A percentile compares a stretch with the other conserved stretches of the same genome.
Evolutionary conservation across 2,888 invertebrate species (phyloP).

Genomic region (Cephus sareptanus): DNA sequence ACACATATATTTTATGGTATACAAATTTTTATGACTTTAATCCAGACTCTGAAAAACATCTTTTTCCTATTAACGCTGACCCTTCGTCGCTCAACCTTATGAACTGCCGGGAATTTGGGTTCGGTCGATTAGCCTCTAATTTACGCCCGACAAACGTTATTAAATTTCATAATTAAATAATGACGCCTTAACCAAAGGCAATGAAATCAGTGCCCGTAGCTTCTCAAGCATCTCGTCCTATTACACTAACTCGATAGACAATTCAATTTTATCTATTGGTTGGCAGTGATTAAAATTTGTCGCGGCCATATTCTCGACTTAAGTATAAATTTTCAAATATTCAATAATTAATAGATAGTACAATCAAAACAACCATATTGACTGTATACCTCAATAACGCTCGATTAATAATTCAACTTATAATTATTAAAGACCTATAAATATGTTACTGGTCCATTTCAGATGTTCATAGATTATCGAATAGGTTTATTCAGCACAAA

Average conservation of each 20-base stretch:
- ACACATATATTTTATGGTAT: no score
- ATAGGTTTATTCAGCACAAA: no score
- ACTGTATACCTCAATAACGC: no score
- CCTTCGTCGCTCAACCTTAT: neutral
- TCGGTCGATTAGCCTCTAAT: neutral
- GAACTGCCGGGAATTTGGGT: neutral
- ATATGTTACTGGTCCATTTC: neutral
- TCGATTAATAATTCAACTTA: neutral
- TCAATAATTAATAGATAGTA: neutral
- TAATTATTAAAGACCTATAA: neutral
- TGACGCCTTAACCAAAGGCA: neutral
- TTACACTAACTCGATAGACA: neutral
- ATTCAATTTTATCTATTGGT: neutral
- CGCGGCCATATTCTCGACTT: neutral
- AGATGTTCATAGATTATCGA: neutral
- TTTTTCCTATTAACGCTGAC: neutral
- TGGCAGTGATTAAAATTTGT: neutral
- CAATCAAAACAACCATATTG: neutral
- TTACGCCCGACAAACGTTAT: neutral
- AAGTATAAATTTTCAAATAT: neutral
- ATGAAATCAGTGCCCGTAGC: neutral
- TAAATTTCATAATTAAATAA: conserved; percentile 3
- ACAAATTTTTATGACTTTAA: no score
- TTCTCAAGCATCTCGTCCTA: neutral
- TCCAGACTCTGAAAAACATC: neutral